Evolutionary conservation across 1,140 invertebrate genomes (phyloP).

Genomic region (Drosophila sechellia): DNA sequence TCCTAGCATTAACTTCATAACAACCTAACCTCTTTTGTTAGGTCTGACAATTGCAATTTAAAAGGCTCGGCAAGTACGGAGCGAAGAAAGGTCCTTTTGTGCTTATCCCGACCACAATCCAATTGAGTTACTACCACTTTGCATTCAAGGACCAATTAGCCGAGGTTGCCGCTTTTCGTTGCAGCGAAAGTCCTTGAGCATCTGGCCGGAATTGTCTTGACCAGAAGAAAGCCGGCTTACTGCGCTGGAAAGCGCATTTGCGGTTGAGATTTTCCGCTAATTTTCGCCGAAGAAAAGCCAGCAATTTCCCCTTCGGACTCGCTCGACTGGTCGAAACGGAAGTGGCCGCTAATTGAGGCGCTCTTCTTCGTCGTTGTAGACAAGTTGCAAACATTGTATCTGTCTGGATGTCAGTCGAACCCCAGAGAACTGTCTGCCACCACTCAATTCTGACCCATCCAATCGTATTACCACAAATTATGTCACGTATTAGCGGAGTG

Average conservation of each 20-base stretch:
- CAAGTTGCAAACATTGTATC: conserved; percentile 16
- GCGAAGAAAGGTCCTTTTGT: conserved; percentile 16
- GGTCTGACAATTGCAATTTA: conserved; percentile 6
- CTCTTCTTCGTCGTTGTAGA: conserved; percentile 12
- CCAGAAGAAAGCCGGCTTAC: conserved; percentile 18
- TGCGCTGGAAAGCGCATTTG: conserved; percentile 37
- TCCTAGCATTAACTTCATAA: neutral
- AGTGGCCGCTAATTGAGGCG: conserved; percentile 45
- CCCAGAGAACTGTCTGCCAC: conserved; percentile 23
- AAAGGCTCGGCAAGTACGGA: conserved; percentile 37
- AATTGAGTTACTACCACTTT: conserved; percentile 55
- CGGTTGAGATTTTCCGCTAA: conserved; percentile 27
- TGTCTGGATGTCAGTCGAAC: conserved; percentile 1
- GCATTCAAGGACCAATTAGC: conserved; percentile 72
- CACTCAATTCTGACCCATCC: conserved; percentile 46
- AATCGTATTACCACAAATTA: conserved; percentile 72
- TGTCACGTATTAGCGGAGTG: conserved; percentile 67
- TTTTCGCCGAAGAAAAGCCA: conserved; percentile 27
- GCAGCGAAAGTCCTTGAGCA: conserved; percentile 21
- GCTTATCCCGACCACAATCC: conserved; percentile 13
- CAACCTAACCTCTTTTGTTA: neutral
- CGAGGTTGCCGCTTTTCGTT: conserved; percentile 47
- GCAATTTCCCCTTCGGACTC: conserved; percentile 34
- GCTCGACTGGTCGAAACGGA: conserved; percentile 22
- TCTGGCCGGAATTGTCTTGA: conserved; percentile 22